Evolutionary conservation across 2,113 vertebrate species (phyloP), one percentile per base, ranked within the genome.

Genomic region (Lasiurus cinereus): DNA sequence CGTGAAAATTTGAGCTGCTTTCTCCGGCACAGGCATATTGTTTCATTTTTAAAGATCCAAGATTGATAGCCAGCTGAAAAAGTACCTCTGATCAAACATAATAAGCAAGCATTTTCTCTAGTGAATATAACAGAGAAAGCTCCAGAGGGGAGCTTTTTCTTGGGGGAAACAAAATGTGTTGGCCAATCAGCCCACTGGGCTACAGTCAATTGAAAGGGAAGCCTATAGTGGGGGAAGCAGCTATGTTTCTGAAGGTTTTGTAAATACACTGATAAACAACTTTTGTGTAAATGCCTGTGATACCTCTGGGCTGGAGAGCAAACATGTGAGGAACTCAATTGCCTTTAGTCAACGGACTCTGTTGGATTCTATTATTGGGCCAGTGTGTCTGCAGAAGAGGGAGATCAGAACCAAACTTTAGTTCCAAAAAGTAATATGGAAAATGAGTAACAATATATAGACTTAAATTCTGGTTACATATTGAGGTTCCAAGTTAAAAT

Each of bases 241-340:
- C 64, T 73, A 83, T 77, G n/a, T 8, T 93, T 89, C 80, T 48
- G 66, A 84, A 52, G 74, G 59, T 72, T 96, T 90, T 84, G 79
- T 94, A 90, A 96, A 84, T 50, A 88, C 2, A 62, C 52, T 46
- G 39, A 93, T 96, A 85, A 94, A 91, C 93, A 95, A 79, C 91
- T 86, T 96, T 88, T 93, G 91, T 93, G 83, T 70, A 91, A 95
- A 96, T 77, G 70, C 52, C 70, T 74, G 50, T n/a, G 77, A 87
- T 73, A 80, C 39, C 88, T 94, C 77, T 54, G 86, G 66, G 76
- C 48, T 85, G 36, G 21, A 85, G 4, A 82, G 36, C 62, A 94
- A 94, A 88, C 24, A 83, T 3, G 10, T 62, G 33, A 89, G 31
- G 67, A 52, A 69, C n/a, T 74, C 64, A 54, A 52, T 0, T 89